Conservation (phyloP, 2,797 vertebrate species). For the Knipowitschia caucasica region DNA sequence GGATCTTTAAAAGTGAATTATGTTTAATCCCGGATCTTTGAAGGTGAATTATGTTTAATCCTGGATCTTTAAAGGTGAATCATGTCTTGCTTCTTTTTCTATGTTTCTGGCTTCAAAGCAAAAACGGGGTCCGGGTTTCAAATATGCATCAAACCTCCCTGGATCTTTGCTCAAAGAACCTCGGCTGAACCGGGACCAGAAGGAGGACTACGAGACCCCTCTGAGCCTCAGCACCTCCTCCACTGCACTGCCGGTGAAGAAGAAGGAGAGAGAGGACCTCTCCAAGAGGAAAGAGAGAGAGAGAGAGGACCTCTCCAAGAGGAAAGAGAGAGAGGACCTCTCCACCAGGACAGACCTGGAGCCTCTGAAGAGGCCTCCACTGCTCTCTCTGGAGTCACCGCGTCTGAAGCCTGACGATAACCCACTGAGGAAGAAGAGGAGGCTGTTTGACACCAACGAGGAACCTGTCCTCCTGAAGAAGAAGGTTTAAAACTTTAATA, state of each 20-base stretch:
- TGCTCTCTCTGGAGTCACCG: constrained; percentile 72
- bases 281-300: constrained; percentile 79
- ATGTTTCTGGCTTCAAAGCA: constrained; percentile 94
- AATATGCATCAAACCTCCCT: constrained; percentile 95
- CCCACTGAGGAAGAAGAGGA: constrained; percentile 88
- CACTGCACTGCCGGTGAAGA: constrained; percentile 63
- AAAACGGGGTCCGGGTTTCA: constrained; percentile 98
- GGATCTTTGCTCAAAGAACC: constrained; percentile 93
- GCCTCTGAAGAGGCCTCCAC: constrained; percentile 76
- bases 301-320: constrained; percentile 82
- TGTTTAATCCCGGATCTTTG: too few species aligned
- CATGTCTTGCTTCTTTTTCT: constrained; percentile 83
- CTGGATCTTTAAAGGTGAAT: constrained; percentile 76
- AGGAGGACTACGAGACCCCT: constrained; percentile 80
- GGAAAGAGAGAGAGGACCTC: constrained; percentile 81
- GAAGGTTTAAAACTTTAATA: constrained; percentile 69
- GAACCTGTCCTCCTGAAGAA: constrained; percentile 83
- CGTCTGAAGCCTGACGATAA: constrained; percentile 79
- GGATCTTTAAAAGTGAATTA: too few species aligned
- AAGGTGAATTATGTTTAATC: too few species aligned
- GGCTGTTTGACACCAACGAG: constrained; percentile 86
- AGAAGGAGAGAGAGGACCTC: constrained; percentile 82
- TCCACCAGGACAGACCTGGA: constrained; percentile 83
- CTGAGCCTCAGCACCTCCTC: constrained; percentile 62
- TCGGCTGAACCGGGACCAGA: constrained; percentile 83